Percentiles rank a stretch among this genome's conserved stretches.
Conservation (phyloP, 1,140 invertebrate species). For the Bombus turneri region DNA sequence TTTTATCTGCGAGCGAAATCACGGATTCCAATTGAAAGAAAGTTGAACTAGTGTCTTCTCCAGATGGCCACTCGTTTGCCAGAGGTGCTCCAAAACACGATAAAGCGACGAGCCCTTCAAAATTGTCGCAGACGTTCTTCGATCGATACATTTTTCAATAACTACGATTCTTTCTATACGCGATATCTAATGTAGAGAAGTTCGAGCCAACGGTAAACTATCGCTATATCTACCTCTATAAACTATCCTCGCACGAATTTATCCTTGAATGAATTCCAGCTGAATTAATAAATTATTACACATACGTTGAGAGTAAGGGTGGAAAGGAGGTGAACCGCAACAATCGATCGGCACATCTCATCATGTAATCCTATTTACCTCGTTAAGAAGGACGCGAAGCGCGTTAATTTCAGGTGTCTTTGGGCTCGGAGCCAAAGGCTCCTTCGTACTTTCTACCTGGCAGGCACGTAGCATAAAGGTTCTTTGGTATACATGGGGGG, state of each 20-base stretch:
- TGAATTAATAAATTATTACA: slow-evolving; percentile 38
- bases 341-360: slow-evolving; percentile 57
- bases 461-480: slow-evolving; percentile 54
- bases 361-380: slow-evolving; percentile 67
- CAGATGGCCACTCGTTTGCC: slow-evolving; percentile 64
- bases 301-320: not conserved
- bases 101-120: slow-evolving; percentile 40
- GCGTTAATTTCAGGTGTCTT: slow-evolving; percentile 60
- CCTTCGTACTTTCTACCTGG: slow-evolving; percentile 44
- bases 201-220: not conserved
- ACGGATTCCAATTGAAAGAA: slow-evolving; percentile 71
- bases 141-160: slow-evolving; percentile 9
- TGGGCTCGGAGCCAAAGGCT: slow-evolving; percentile 32
- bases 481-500: slow-evolving; percentile 51
- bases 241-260: not conserved
- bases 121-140: slow-evolving; percentile 36
- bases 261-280: not conserved
- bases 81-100: slow-evolving; percentile 63
- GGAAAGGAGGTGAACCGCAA: slow-evolving; percentile 1
- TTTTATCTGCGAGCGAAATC: slow-evolving; percentile 69
- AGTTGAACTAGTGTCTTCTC: slow-evolving; percentile 70
- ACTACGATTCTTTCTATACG: not conserved
- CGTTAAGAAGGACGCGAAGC: slow-evolving; percentile 56
- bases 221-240: no score
- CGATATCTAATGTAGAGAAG: not conserved